Evolutionary conservation across 92 coral and sea anemone species (phyloP).

Genomic region (Parazoanthus darwini): DNA sequence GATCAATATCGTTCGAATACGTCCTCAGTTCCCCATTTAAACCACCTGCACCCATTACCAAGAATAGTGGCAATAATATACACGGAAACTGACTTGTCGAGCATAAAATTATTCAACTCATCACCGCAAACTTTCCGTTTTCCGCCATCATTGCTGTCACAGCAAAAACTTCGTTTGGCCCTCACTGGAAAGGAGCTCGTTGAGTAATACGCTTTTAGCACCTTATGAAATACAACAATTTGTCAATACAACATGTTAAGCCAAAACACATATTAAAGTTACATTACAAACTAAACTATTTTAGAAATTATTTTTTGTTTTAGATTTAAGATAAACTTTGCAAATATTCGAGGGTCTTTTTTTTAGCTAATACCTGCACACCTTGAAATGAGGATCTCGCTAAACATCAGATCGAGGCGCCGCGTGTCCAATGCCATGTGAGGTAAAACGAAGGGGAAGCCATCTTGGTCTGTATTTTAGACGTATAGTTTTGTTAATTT

Average conservation of each 20-base stretch:
- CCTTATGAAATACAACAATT: background rate
- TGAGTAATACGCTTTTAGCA: background rate
- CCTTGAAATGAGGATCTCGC: background rate
- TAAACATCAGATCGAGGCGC: constrained; percentile 23
- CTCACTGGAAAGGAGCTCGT: background rate
- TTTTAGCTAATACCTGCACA: background rate
- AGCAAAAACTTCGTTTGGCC: background rate
- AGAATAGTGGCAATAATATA: background rate
- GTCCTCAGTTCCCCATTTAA: constrained; percentile 81
- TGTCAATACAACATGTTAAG: background rate
- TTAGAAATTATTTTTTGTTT: no score
- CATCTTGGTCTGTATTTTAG: background rate
- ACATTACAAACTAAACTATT: no score
- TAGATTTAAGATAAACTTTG: background rate
- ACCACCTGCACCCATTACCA: constrained; percentile 96
- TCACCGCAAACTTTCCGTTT: background rate
- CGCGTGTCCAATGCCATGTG: constrained; percentile 29
- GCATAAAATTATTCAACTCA: constrained; percentile 27
- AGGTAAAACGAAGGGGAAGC: background rate
- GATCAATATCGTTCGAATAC: constrained; percentile 69
- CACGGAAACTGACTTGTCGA: background rate
- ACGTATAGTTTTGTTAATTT: background rate
- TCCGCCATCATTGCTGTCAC: constrained; percentile 22
- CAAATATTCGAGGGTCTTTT: background rate
- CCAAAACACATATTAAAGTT: background rate